These are phyloP conservation scores for Agrochola circellaris DNA, from an alignment of 2,888 invertebrate genomes.

Conservation along the genomic window DNA sequence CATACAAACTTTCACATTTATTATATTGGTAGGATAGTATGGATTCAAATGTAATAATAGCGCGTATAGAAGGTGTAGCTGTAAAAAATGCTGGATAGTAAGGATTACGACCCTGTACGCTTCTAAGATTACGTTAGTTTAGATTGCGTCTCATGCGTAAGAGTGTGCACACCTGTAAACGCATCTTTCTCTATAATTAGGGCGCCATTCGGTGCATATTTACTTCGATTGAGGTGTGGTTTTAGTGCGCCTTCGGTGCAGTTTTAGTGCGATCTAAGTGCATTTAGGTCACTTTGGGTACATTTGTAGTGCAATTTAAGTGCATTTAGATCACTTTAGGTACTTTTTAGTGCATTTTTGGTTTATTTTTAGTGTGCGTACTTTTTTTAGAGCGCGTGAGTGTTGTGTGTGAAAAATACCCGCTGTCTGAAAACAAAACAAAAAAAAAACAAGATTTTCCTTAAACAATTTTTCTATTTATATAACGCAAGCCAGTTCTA, in stretches of 20 bases:
- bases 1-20: no score
- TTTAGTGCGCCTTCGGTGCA: neutral
- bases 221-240: neutral
- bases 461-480: neutral
- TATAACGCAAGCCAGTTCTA: neutral
- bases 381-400: neutral
- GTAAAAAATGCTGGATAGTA: constrained; percentile 3
- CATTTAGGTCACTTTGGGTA: neutral
- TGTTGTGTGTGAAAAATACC: neutral
- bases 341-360: neutral
- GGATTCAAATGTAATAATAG: constrained; percentile 17
- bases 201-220: neutral
- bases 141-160: neutral
- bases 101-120: neutral
- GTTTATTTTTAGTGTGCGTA: neutral
- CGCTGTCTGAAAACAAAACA: neutral
- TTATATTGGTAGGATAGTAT: no score
- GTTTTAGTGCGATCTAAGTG: neutral
- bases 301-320: neutral
- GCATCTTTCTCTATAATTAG: neutral
- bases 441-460: neutral
- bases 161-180: neutral
- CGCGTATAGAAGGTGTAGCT: neutral
- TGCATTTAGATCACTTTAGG: no score
- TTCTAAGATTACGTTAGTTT: constrained; percentile 1